Base-by-base conservation (phyloP, 2,113 vertebrate species). In the Indicator maculatus region DNA sequence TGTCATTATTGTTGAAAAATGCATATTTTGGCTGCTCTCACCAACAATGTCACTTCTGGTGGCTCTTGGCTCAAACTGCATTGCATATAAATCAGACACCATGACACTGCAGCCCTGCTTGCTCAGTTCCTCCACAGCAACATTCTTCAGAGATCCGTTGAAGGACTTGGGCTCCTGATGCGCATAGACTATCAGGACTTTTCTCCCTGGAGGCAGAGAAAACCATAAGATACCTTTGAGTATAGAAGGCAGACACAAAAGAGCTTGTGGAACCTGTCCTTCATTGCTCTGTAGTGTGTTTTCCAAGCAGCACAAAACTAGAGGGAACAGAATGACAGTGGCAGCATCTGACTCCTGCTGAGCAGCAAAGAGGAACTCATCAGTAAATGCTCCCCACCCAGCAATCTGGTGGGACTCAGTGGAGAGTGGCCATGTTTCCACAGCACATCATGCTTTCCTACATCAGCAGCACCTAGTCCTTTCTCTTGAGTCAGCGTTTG, bases 131-230 rank as follows among this genome's bases (percentile, higher is more conserved):
- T 97, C 96, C 69, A 98, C 95, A 1, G 97, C 97, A 79, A 95
- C 33, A 2, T 66, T 92, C 95, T 98, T 93, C 89, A 98, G 58
- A n/a, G 98, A 93, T 8, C 96, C 98, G 0, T 98, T 98, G n/a
- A 98, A 92, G 66, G 98, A 98, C 44, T 50, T 96, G 71, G 97
- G 98, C 41, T 98, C 98, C 74, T 98, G 98, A 64, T 98, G 97
- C 1, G 97, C 98, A 4, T 98, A 98, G 36, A 98, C 85, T n/a
- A 98, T 97, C 63, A 98, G 96, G 60, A 98, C 98, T 24, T 97
- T 98, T 72, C 84, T 98, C 16, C 97, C 98, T 98, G 77, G 30
- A 76, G 61, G 71, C 84, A 70, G 50, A 70, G 72, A 53, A 61
- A 86, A 67, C 14, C 41, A 55, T 7, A 45, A 80, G 28, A 36